These are phyloP conservation scores for Glaucomys volans DNA, from an alignment of 2,113 vertebrate genomes.

Conservation along the genomic window DNA sequence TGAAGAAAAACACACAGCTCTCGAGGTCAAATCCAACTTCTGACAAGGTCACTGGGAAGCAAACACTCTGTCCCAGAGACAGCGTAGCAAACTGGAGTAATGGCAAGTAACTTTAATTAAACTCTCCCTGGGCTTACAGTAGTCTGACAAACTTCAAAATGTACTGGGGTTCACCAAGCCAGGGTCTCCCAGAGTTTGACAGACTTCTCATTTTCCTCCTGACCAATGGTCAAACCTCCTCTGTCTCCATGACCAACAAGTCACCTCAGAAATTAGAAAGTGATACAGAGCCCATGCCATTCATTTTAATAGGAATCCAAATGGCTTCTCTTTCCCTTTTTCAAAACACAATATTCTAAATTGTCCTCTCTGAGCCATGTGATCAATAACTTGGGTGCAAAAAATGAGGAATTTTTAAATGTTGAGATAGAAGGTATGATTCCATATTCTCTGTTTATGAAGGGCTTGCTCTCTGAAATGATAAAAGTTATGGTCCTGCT, in stretches of 20 bases:
- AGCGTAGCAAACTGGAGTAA: neutral
- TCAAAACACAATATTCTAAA: constrained; percentile 60
- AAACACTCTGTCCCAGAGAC: neutral
- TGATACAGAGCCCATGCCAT: constrained; percentile 58
- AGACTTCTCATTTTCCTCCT: constrained; percentile 33
- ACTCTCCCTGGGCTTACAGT: constrained; percentile 41
- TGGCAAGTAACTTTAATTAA: constrained; percentile 47
- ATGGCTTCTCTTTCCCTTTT: constrained; percentile 65
- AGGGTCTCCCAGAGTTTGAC: constrained; percentile 49
- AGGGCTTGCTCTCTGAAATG: constrained; percentile 50
- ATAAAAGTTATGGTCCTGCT: constrained; percentile 53
- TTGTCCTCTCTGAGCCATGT: neutral
- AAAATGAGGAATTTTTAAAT: constrained; percentile 69
- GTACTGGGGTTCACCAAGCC: constrained; percentile 22
- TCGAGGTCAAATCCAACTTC: neutral
- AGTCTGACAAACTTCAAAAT: constrained; percentile 62
- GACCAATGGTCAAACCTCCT: constrained; percentile 31
- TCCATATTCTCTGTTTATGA: constrained; percentile 14
- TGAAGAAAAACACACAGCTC: neutral
- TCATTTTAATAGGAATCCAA: constrained; percentile 69
- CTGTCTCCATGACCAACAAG: constrained; percentile 67
- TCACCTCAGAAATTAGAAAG: constrained; percentile 57
- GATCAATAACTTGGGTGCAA: constrained; percentile 64
- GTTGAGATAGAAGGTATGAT: constrained; percentile 21
- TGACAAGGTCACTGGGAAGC: neutral